Conservation (phyloP, 2,113 vertebrate genomes). For the Anseranas semipalmata region DNA sequence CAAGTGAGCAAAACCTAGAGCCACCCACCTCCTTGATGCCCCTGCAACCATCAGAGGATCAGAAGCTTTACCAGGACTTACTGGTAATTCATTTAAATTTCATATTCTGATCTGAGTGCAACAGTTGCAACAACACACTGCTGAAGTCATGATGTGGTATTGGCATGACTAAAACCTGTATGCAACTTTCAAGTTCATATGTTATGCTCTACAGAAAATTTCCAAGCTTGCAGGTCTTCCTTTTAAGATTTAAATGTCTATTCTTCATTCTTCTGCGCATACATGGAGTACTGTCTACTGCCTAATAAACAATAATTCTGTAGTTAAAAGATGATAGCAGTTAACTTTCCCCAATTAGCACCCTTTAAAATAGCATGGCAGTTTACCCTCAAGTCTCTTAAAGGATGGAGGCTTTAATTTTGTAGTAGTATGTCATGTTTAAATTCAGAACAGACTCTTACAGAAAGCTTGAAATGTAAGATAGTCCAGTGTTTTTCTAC, state of each 20-base stretch:
- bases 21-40: background rate
- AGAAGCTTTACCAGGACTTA: constrained; percentile 84
- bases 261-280: background rate
- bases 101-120: background rate
- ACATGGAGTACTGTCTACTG: background rate
- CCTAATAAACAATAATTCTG: background rate
- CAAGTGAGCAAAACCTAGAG: background rate
- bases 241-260: background rate
- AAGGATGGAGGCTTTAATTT: background rate
- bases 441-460: background rate
- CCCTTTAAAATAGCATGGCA: background rate
- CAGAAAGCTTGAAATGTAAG: background rate
- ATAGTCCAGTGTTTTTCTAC: background rate
- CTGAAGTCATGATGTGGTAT: background rate
- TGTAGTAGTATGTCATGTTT: background rate
- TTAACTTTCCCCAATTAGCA: background rate
- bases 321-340: background rate
- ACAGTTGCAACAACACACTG: background rate
- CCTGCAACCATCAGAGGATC: constrained; percentile 50
- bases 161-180: background rate
- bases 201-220: background rate
- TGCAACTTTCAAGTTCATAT: background rate
- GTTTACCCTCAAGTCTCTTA: background rate
- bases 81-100: constrained; percentile 73
- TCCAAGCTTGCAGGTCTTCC: background rate